A percentile compares a stretch with the other conserved stretches of the same genome.
These are phyloP conservation scores for Phylloscopus collybita DNA, from an alignment of 2,797 vertebrate genomes.

Conservation along the genomic window DNA sequence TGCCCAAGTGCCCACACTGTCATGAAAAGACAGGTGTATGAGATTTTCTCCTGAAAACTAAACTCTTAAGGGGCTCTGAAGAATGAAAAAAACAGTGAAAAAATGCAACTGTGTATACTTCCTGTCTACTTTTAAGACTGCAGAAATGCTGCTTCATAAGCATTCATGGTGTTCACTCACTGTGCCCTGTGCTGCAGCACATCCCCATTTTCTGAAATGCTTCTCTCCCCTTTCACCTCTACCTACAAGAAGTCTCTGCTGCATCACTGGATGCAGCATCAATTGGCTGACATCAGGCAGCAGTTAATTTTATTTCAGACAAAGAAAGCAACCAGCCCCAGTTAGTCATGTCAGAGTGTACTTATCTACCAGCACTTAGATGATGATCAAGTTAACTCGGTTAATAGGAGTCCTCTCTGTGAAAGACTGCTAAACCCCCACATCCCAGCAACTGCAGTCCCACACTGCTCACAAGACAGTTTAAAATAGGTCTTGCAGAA, in stretches of 20 bases:
- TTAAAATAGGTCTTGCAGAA: not conserved
- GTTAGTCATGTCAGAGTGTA: not conserved
- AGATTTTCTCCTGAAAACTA: not conserved
- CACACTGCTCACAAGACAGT: not conserved
- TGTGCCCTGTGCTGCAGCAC: not conserved
- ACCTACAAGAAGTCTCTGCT: not conserved
- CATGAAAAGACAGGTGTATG: fast-evolving
- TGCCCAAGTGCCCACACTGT: not conserved
- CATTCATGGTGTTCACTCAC: not conserved
- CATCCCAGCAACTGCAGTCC: not conserved
- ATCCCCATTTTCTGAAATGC: not conserved
- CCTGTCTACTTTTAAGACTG: not conserved
- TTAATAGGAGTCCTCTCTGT: not conserved
- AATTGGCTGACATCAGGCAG: not conserved
- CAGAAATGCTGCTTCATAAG: not conserved
- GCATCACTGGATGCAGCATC: not conserved
- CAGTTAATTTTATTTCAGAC: not conserved
- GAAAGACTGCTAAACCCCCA: not conserved
- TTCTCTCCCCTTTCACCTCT: not conserved
- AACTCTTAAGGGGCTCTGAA: not conserved
- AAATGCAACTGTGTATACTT: not conserved
- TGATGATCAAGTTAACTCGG: not conserved
- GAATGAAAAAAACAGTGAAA: not conserved
- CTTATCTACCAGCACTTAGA: not conserved
- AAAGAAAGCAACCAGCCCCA: not conserved